Base-by-base conservation (phyloP, 1,140 invertebrate species). In the Archegozetes longisetosus region DNA sequence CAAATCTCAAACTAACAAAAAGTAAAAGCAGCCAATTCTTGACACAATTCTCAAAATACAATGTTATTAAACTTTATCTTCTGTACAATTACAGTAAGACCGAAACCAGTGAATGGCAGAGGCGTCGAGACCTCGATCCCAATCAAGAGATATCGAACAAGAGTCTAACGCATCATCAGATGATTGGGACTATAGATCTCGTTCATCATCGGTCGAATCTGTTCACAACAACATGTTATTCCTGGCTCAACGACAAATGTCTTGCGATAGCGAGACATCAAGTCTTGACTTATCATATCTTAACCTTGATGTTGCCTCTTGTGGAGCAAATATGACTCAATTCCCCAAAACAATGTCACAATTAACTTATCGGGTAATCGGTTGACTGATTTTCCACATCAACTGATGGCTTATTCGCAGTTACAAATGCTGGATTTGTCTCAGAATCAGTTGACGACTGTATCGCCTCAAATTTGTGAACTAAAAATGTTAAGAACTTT, bases 371-470 rank as follows among this genome's bases (percentile, higher is more conserved):
- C 62, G 62, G 20, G 74, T 60, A 77, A 77, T 61, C 57, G 66
- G 9, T 65, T 77, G 32, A 65, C 61, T 9, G 54, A 63, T 29
- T 59, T 77, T 17, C 73, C 75, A 2, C 40, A 64, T 3, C 64
- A 63, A 20, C 68, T 79, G 3, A 60, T 64, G n/a, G 28, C 62
- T 22, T 79, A 79, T 67, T 56, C 60, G 14, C 75, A 76, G 61
- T 63, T 80, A 4, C 66, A 71, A 9, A 78, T 81, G 20, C 71
- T 96, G 58, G 89, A 96, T 71, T 71, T 96, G 20, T 93, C 88
- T 65, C 85, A 84, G 64, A 95, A 94, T 72, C 79, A 81, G n/a
- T 69, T 96, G 1, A 80, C 75, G 9, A 72, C 72, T 51, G 71
- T 96, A 25, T 83, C 86, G 2, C 82, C 90, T 60, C 77, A 84